Percentiles rank a stretch among this genome's conserved stretches.
Conservation (phyloP, 1,140 invertebrate species). For the Laupala kohalensis region DNA sequence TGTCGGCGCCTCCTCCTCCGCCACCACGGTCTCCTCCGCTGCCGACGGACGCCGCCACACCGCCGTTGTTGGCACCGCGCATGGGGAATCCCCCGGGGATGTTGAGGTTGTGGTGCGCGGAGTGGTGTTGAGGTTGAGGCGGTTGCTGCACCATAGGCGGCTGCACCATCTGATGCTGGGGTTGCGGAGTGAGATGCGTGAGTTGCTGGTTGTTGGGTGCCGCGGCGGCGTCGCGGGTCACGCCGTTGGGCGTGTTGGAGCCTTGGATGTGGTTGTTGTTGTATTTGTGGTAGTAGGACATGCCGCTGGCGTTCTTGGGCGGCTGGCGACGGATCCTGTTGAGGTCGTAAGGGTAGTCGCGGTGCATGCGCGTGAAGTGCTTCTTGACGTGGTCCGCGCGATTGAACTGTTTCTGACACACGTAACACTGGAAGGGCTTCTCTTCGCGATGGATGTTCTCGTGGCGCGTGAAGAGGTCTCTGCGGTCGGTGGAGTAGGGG, state of each 20-base stretch:
- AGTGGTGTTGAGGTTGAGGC: slow-evolving; percentile 1
- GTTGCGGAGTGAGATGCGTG: not conserved
- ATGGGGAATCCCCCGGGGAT: slow-evolving; percentile 18
- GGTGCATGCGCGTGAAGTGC: slow-evolving; percentile 80
- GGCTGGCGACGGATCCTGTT: slow-evolving; percentile 55
- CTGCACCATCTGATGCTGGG: slow-evolving; percentile 1
- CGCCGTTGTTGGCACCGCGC: slow-evolving; percentile 18
- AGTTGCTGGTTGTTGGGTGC: not conserved
- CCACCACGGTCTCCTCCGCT: slow-evolving; percentile 12
- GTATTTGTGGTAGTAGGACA: slow-evolving; percentile 31
- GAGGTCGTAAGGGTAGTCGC: slow-evolving; percentile 72
- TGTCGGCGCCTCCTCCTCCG: slow-evolving; percentile 15
- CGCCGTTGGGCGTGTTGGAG: not conserved
- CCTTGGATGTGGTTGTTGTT: slow-evolving; percentile 18
- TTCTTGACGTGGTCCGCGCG: slow-evolving; percentile 91
- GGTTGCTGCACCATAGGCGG: slow-evolving; percentile 3
- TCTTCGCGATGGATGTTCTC: slow-evolving; percentile 91
- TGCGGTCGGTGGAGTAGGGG: slow-evolving; percentile 77
- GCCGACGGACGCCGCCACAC: slow-evolving; percentile 18
- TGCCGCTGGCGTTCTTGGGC: slow-evolving; percentile 33
- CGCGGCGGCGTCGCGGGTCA: not conserved
- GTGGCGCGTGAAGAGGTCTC: slow-evolving; percentile 88
- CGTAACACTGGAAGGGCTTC: slow-evolving; percentile 85
- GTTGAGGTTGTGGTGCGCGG: slow-evolving; percentile 8
- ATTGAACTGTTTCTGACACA: slow-evolving; percentile 84